Evolutionary conservation across 2,888 invertebrate genomes (phyloP), one percentile per base, ranked within the genome.

Genomic region (Drosophila borborema): DNA sequence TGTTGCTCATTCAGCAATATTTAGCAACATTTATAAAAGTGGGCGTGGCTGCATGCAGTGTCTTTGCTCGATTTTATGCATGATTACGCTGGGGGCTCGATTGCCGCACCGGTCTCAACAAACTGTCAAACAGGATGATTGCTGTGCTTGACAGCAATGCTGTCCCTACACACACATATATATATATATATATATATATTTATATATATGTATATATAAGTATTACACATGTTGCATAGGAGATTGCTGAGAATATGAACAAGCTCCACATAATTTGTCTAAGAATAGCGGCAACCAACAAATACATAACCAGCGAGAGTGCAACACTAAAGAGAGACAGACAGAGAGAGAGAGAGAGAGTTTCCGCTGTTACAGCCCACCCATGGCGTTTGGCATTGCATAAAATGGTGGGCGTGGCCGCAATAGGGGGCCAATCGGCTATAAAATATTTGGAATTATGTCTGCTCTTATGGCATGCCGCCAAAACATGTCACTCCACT

Each of bases 241-340:
- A 12, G 54, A 9, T 14, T n/a, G 7, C 55, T 55, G 28, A 10
- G 28, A 40, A 31, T 41, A 41, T 41, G 53, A 54, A 38, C 62
- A 62, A 59, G 66, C 49, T 34, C 72, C 61, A 62, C 77, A 82
- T 82, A 80, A 80, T 71, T 59, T 40, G 18, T 41, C 68, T 23
- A 61, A 45, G 64, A 71, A 71, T 67, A 67, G 41, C 49, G 34
- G 31, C 23, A 12, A 31, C 28, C 12, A 18, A 51, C n/a, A 18
- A 66, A 64, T 55, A 46, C 80, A 77, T 82, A 77, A 82, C 59
- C 63, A 53, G 34, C 34, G 12, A 18, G 38, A 54, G 53, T 40
- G 36, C 70, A 51, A 23, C 36, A 10, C 0, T 28, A 28, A 6
- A 28, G 28, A 28, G 28, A 28, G 20, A 20, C 20, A 20, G 20